phyloP scores from a whole-genome alignment of 2,113 vertebrate genomes.

The Neodon shergylaensis region DNA sequence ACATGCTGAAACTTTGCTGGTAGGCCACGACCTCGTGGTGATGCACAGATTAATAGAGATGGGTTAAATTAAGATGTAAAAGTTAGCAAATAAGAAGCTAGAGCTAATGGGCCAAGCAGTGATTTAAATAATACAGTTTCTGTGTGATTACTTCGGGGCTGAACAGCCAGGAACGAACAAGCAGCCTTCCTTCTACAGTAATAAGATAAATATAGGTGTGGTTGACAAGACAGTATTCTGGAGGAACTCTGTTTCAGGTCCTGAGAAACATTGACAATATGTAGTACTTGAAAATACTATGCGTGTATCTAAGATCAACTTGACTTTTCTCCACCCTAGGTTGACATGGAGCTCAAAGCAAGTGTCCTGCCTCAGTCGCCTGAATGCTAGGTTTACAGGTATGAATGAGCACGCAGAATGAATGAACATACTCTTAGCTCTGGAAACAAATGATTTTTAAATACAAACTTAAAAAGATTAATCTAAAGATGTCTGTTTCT shows the following conservation, averaged over 20 bases:
- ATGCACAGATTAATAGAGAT: too few species aligned
- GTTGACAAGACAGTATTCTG: neutral
- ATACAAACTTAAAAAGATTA: constrained; percentile 43
- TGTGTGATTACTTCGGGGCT: too few species aligned
- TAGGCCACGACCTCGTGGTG: too few species aligned
- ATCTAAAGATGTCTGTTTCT: neutral
- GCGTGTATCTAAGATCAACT: neutral
- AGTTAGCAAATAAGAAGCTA: too few species aligned
- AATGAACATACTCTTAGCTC: neutral
- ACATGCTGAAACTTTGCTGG: too few species aligned
- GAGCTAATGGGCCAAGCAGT: too few species aligned
- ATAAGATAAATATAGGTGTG: neutral
- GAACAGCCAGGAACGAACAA: too few species aligned
- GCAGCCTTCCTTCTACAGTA: neutral
- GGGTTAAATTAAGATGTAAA: too few species aligned
- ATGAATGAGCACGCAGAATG: neutral
- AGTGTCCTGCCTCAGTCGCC: neutral
- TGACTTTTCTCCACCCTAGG: neutral
- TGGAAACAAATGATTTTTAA: neutral
- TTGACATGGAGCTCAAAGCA: neutral
- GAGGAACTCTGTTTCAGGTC: neutral
- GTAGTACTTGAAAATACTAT: neutral
- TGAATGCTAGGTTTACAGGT: neutral
- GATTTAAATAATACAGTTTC: too few species aligned
- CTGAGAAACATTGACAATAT: neutral